Percentiles rank a stretch among this genome's conserved stretches.
Evolutionary conservation across 2,797 vertebrate species (phyloP).

Genomic region (Tapera naevia): DNA sequence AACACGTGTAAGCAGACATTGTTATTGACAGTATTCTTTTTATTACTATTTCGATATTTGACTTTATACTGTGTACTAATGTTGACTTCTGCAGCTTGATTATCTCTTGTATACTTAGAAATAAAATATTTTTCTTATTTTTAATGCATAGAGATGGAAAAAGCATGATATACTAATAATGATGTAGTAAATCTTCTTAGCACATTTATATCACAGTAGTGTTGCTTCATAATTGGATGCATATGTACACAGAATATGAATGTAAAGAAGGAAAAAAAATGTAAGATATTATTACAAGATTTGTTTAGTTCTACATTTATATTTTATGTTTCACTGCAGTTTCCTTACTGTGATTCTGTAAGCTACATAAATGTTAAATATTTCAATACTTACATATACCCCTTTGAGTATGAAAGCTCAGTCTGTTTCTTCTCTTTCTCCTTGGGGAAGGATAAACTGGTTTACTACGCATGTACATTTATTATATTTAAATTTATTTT

Average conservation of each 20-base stretch:
- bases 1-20: not conserved
- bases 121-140: not conserved
- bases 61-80: rapidly evolving
- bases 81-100: not conserved
- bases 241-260: not conserved
- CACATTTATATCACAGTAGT: not conserved
- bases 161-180: not conserved
- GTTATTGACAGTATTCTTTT: not conserved
- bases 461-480: not conserved
- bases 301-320: not conserved
- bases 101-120: not conserved
- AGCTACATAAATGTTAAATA: not conserved
- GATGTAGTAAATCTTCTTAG: not conserved
- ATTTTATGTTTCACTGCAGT: not conserved
- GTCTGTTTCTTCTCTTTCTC: not conserved
- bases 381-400: not conserved
- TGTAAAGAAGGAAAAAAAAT: not conserved
- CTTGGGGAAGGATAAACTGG: not conserved
- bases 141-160: not conserved
- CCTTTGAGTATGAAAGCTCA: not conserved
- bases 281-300: not conserved
- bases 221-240: not conserved
- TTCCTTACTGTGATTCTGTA: not conserved
- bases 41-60: not conserved
- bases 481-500: not conserved